These are phyloP conservation scores for Dasyurus viverrinus DNA, from an alignment of 2,113 vertebrate species.

Conservation along the genomic window DNA sequence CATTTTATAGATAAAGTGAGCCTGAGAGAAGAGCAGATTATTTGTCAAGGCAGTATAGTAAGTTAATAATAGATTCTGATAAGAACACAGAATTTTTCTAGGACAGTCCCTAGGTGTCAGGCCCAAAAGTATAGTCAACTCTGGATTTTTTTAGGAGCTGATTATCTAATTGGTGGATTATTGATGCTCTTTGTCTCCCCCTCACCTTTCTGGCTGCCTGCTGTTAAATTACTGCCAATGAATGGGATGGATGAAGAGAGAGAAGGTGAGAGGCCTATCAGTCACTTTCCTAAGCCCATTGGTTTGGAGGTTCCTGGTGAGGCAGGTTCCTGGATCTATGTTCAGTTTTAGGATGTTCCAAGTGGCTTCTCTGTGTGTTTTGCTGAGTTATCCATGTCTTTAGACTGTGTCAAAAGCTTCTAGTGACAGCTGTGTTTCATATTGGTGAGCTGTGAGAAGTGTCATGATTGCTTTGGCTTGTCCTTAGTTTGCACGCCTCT, in stretches of 20 bases:
- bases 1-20: not conserved
- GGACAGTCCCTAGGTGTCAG: not conserved
- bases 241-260: not conserved
- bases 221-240: slow-evolving; percentile 24
- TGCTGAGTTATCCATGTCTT: not conserved
- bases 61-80: not conserved
- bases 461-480: not conserved
- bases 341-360: not conserved
- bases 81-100: not conserved
- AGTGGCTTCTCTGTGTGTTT: not conserved
- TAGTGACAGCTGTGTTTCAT: not conserved
- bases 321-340: not conserved
- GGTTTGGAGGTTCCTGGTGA: not conserved
- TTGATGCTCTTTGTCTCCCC: not conserved
- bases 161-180: not conserved
- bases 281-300: slow-evolving; percentile 2
- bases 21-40: not conserved
- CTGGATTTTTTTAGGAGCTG: not conserved
- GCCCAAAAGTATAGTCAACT: not conserved
- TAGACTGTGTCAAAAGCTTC: not conserved
- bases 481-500: not conserved
- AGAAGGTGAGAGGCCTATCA: not conserved
- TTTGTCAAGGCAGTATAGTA: not conserved
- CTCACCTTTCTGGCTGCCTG: not conserved
- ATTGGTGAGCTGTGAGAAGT: not conserved